Evolutionary conservation across 2,797 vertebrate species (phyloP), one percentile per base, ranked within the genome.

Genomic region (Mus minutoides): DNA sequence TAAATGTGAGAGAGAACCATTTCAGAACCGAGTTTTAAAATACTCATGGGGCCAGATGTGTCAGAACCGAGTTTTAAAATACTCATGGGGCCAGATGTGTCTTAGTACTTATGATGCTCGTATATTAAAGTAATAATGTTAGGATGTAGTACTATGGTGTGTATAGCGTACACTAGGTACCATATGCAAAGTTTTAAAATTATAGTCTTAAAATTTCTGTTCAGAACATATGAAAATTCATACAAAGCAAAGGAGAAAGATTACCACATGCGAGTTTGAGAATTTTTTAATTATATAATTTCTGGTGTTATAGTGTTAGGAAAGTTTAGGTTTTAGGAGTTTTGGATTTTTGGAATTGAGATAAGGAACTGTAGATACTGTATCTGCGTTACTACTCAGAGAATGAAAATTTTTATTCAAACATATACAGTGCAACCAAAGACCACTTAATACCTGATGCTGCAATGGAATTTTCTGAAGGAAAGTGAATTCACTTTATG

Each of bases 401-500:
- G 29, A 77, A 58, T 58, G 52, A 17, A 94, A 43, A 46, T 92
- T 89, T 82, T 93, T 83, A 97, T 73, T 78, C 83, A 97, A 95
- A 95, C 71, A 85, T 73, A 14, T 0, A 46, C 93, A 95, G 37
- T 49, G n/a, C 73, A 97, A 84, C 1, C 11, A 79, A 37, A 37
- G 84, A 93, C 91, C 49, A 84, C 92, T 97, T 43, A 96, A 62
- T 96, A 97, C 92, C 85, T 34, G 88, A 97, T 78, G 58, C 22
- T 87, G 7, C 43, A 52, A 93, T 92, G 95, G 93, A 84, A 94
- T 95, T 92, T 80, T 97, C 76, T 79, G n/a, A 94, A 91, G 62
- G 96, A 96, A 96, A 97, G 87, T 21, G 46, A 95, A 29, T 3
- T 94, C 82, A 62, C 95, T 95, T 97, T 92, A 89, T 69, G 76